Evolutionary conservation across 2,888 invertebrate species (phyloP).

Genomic region (Chrysomela aeneicollis): DNA sequence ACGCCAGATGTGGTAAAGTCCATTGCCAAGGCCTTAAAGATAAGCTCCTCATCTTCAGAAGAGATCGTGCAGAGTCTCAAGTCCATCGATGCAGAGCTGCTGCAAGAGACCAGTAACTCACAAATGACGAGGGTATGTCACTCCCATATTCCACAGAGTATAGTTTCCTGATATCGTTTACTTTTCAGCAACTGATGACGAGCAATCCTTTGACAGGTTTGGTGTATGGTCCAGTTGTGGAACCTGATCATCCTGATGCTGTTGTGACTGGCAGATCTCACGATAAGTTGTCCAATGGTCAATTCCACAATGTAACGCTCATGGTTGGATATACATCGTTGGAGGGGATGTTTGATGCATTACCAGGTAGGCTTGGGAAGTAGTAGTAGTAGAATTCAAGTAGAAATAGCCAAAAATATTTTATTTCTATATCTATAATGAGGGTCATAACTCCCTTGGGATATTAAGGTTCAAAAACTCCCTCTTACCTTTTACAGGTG

Average conservation of each 20-base stretch:
- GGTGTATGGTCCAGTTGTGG: constrained; percentile 42
- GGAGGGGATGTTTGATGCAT: constrained; percentile 43
- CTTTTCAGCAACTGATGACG: constrained; percentile 9
- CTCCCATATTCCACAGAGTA: not conserved
- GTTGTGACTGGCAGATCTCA: constrained; percentile 41
- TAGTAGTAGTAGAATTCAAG: not conserved
- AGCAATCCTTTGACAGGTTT: constrained; percentile 37
- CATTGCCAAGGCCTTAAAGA: constrained; percentile 8
- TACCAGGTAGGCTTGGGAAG: no score
- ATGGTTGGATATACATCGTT: constrained; percentile 66
- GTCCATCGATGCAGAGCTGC: not conserved
- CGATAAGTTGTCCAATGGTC: constrained; percentile 32
- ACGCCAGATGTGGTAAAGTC: not conserved
- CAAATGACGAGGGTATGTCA: constrained; percentile 21
- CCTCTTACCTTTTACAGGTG: no score
- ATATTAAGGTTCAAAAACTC: no score
- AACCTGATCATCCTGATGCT: constrained; percentile 43
- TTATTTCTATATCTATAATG: no score
- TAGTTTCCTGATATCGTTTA: not conserved
- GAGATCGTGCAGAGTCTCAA: constrained; percentile 12
- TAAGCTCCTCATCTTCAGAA: not conserved
- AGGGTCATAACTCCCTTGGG: no score
- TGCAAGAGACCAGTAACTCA: constrained; percentile 17
- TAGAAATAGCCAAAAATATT: no score
- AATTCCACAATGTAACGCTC: constrained; percentile 56